Conservation (phyloP, 2,113 vertebrate species). For the Cathartes aura region DNA sequence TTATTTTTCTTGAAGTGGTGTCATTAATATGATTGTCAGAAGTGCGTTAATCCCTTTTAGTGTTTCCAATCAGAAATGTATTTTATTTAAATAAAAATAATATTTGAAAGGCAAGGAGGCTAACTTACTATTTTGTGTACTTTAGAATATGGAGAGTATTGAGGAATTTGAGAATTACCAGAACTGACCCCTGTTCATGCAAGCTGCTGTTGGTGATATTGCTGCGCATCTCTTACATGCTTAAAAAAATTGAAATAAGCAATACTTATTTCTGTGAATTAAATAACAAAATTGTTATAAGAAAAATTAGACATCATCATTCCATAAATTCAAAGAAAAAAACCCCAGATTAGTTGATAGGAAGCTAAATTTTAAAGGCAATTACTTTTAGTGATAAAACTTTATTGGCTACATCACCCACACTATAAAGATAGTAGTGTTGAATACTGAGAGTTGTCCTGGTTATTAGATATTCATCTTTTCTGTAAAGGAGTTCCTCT, state of each 20-base stretch:
- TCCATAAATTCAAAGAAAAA: background rate
- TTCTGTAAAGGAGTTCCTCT: background rate
- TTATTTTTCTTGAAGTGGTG: background rate
- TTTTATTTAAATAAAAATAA: background rate
- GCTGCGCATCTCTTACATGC: background rate
- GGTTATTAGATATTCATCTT: background rate
- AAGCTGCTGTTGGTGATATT: background rate
- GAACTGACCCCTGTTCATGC: background rate
- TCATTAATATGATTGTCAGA: background rate
- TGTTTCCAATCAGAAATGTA: background rate
- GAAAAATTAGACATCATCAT: background rate
- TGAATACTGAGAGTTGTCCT: background rate
- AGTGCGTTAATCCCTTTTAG: background rate
- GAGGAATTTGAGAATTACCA: background rate
- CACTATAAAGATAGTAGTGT: background rate
- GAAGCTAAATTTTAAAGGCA: background rate
- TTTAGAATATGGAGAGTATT: background rate
- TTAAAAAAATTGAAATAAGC: background rate
- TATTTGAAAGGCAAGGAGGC: background rate
- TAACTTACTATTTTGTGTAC: background rate
- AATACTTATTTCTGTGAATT: background rate
- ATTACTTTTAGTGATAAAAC: background rate
- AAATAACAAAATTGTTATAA: background rate
- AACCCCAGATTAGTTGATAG: background rate
- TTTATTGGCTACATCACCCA: background rate